Evolutionary conservation across 2,888 invertebrate genomes (phyloP).

Genomic region (Callosobruchus maculatus): DNA sequence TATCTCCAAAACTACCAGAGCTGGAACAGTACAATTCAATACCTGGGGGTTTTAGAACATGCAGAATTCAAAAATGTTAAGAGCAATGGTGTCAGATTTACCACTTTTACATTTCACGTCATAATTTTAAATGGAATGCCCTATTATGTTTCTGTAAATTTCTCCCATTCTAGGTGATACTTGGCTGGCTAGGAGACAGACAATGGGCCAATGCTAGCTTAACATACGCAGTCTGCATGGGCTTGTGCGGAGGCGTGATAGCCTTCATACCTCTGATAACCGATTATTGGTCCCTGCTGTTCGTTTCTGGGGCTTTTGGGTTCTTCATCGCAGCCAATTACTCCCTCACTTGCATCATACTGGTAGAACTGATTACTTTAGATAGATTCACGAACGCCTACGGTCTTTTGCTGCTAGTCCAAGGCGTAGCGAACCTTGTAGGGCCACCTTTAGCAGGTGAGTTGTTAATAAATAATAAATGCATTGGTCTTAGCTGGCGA

Average conservation of each 20-base stretch:
- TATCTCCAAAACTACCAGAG: no score
- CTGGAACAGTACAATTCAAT: no score
- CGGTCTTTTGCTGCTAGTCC: conserved; percentile 80
- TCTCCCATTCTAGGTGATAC: conserved; percentile 59
- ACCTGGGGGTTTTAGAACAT: no score
- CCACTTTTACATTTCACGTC: no score
- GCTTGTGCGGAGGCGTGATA: conserved; percentile 65
- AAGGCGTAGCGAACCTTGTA: conserved; percentile 84
- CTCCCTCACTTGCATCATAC: conserved; percentile 83
- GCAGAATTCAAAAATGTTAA: no score
- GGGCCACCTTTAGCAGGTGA: conserved; percentile 89
- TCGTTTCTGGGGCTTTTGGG: conserved; percentile 76
- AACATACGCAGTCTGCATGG: conserved; percentile 80
- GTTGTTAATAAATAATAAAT: conserved; percentile 6
- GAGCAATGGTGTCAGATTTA: no score
- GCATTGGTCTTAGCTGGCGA: no score
- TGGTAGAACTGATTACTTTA: conserved; percentile 85
- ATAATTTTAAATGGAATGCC: no score
- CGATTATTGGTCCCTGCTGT: conserved; percentile 58
- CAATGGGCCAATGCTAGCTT: conserved; percentile 71
- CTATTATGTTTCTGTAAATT: no score
- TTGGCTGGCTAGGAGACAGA: conserved; percentile 86
- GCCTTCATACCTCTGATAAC: conserved; percentile 61
- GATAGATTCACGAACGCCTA: conserved; percentile 90
- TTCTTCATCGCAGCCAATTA: conserved; percentile 90